Conservation (phyloP, 2,888 invertebrate species). For the Scaptomyza cyrtandrae region DNA sequence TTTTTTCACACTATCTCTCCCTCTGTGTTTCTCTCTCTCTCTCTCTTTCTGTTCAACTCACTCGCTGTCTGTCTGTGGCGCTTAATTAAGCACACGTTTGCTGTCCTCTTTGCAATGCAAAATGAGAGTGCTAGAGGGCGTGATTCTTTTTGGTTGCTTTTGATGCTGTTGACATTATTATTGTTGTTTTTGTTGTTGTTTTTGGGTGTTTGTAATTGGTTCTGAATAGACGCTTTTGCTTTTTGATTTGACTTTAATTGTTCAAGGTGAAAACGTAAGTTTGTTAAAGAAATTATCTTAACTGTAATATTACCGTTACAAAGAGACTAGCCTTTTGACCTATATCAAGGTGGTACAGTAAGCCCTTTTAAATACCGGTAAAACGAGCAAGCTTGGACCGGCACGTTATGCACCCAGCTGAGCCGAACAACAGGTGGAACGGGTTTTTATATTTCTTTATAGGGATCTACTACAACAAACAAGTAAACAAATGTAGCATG, state of each 20-base stretch:
- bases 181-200: constrained; percentile 26
- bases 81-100: constrained; percentile 71
- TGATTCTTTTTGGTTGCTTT: constrained; percentile 1
- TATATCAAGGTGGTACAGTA: constrained; percentile 27
- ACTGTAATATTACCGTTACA: constrained; percentile 28
- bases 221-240: constrained; percentile 37
- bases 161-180: constrained; percentile 1
- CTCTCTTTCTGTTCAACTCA: constrained; percentile 10
- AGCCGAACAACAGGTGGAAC: constrained; percentile 53
- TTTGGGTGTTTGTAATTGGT: constrained; percentile 54
- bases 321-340: constrained; percentile 44
- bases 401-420: constrained; percentile 29
- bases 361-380: constrained; percentile 39
- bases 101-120: constrained; percentile 30
- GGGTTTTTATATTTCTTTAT: constrained; percentile 31
- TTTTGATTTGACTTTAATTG: constrained; percentile 61
- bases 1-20: neutral
- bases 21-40: neutral
- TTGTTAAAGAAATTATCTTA: constrained; percentile 43
- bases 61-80: constrained; percentile 48
- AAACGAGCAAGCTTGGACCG: constrained; percentile 1
- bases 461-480: neutral
- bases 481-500: constrained; percentile 1
- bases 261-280: constrained; percentile 44
- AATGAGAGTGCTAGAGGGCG: constrained; percentile 29